Evolutionary conservation across 30 jellyfish, hydroid and myxozoan genomes (phyloP).

Genomic region (Cassiopea xamachana): DNA sequence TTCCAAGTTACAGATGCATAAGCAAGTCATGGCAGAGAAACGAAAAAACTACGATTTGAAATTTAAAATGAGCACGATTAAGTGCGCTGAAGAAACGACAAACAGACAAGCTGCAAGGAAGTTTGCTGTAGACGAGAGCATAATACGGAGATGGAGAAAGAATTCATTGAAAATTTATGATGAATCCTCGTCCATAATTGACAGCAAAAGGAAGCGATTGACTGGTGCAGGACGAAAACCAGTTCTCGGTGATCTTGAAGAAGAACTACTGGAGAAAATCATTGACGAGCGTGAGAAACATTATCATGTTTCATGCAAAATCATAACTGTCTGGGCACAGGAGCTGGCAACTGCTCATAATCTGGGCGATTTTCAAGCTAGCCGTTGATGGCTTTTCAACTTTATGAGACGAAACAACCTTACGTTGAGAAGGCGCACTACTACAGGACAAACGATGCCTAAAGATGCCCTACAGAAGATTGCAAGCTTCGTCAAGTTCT

Average conservation of each 20-base stretch:
- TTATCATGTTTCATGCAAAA: conserved; percentile 20
- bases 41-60: too few relatives aligned
- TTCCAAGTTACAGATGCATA: too few relatives aligned
- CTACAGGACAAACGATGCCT: conserved; percentile 61
- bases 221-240: conserved; percentile 19
- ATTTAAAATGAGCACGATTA: too few relatives aligned
- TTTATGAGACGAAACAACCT: conserved; percentile 50
- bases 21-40: too few relatives aligned
- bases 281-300: background rate
- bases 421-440: conserved; percentile 46
- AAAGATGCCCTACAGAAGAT: conserved; percentile 2
- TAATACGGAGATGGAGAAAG: too few relatives aligned
- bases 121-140: too few relatives aligned
- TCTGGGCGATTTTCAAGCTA: conserved; percentile 47
- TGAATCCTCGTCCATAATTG: too few relatives aligned
- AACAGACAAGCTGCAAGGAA: too few relatives aligned
- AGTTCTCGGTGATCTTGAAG: too few relatives aligned
- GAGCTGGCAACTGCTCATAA: conserved; percentile 41
- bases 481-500: conserved; percentile 38
- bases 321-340: conserved; percentile 59
- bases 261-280: too few relatives aligned
- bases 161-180: too few relatives aligned
- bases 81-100: too few relatives aligned
- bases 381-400: conserved; percentile 67
- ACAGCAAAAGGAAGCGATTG: background rate